Conservation (phyloP, 1,140 invertebrate species). For the honey bee (Apis mellifera) region Amel_HAv3.1 CM009932.2:5819001-5819500, state of each 20-base stretch:
- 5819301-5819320: neutral
- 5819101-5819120: too few relatives aligned
- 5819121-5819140: too few relatives aligned
- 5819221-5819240: too few relatives aligned
- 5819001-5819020: too few relatives aligned
- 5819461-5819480: neutral
- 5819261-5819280: neutral
- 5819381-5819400: neutral
- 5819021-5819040: too few relatives aligned
- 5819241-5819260: neutral
- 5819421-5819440: neutral
- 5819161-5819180: too few relatives aligned
- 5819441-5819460: conserved; percentile 46
- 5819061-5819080: too few relatives aligned
- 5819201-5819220: too few relatives aligned
- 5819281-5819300: neutral
- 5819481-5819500: conserved; percentile 43
- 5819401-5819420: neutral
- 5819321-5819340: neutral
- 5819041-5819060: too few relatives aligned
- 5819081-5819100: too few relatives aligned
- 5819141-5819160: too few relatives aligned
- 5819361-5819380: rapidly evolving
- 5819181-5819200: too few relatives aligned
- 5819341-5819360: conserved; percentile 33